Percentiles rank a stretch among this genome's conserved stretches.
These are phyloP conservation scores for Scaptomyza graminum DNA, from an alignment of 1,140 invertebrate species.

Conservation along the genomic window DNA sequence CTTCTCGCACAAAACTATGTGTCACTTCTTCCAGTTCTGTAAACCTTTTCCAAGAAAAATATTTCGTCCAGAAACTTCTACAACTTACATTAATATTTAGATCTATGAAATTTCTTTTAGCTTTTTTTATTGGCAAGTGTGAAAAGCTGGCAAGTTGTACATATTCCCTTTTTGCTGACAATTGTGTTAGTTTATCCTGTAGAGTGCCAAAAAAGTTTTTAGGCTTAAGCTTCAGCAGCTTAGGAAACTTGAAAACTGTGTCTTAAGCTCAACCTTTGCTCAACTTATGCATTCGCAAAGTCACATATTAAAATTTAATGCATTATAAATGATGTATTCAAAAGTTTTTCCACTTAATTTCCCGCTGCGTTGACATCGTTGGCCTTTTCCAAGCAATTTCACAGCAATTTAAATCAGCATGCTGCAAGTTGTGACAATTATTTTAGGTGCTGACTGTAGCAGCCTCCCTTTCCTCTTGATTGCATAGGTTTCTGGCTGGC, in stretches of 20 bases:
- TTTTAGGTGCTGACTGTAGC: constrained; percentile 27
- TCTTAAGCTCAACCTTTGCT: not conserved
- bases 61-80: no score
- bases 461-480: not conserved
- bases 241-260: not conserved
- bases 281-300: not conserved
- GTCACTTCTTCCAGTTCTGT: no score
- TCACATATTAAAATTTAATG: not conserved
- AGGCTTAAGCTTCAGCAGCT: not conserved
- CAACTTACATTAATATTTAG: no score
- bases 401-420: constrained; percentile 36
- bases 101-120: no score
- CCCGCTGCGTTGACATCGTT: constrained; percentile 1
- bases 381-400: constrained; percentile 10
- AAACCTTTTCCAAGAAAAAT: no score
- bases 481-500: constrained; percentile 26
- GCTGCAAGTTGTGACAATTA: constrained; percentile 16
- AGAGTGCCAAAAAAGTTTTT: not conserved
- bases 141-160: no score
- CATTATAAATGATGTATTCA: constrained; percentile 10
- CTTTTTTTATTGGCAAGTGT: no score
- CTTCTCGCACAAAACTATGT: no score
- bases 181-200: no score
- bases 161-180: no score
- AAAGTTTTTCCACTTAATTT: not conserved